Evolutionary conservation across 2,888 invertebrate species (phyloP).

Genomic region (Nephrotoma guestfalica): DNA sequence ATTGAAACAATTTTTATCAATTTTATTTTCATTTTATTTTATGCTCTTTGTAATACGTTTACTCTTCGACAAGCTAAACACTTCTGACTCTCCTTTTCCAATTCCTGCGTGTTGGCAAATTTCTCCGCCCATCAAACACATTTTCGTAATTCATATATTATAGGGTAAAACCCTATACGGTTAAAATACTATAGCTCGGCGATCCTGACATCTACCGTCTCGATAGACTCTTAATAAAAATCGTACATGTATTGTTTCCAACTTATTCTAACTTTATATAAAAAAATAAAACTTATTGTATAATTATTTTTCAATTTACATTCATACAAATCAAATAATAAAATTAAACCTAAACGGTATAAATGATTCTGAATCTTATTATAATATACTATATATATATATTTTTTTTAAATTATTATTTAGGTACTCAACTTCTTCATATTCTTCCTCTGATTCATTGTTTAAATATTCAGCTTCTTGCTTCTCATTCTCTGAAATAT

Average conservation of each 20-base stretch:
- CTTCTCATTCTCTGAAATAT: background rate
- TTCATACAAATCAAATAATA: background rate
- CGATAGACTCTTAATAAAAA: background rate
- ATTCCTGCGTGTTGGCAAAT: too few relatives aligned
- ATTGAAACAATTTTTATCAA: too few relatives aligned
- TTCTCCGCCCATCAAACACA: too few relatives aligned
- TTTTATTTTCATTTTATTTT: too few relatives aligned
- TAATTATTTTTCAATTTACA: background rate
- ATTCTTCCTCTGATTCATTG: background rate
- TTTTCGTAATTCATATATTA: too few relatives aligned
- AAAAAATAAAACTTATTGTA: background rate
- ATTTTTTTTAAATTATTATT: background rate
- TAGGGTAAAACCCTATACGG: too few relatives aligned
- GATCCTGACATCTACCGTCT: background rate
- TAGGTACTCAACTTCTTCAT: background rate
- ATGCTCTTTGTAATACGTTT: too few relatives aligned
- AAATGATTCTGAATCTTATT: background rate
- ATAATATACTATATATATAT: background rate
- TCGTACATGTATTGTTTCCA: background rate
- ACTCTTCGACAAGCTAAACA: too few relatives aligned
- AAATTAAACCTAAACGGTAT: background rate
- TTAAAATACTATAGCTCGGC: background rate
- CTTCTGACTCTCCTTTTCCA: too few relatives aligned
- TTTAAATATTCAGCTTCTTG: background rate
- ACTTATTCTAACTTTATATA: background rate